Evolutionary conservation across 2,888 invertebrate species (phyloP), one percentile per base, ranked within the genome.

Genomic region (Lochmaea crataegi): DNA sequence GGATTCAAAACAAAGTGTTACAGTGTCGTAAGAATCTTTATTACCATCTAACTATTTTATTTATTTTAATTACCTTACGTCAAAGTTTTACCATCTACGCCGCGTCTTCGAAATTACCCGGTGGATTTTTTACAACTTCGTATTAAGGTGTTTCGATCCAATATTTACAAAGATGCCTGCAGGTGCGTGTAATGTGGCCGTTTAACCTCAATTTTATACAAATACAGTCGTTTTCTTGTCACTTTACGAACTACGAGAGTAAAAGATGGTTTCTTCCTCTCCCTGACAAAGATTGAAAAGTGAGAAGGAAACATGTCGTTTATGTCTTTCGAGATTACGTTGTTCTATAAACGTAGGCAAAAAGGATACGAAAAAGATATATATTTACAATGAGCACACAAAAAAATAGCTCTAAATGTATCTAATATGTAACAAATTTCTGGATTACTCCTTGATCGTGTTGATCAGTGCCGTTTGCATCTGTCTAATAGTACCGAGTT

Each of bases 151-250:
- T 61, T 63, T 60, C 60, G 48, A 68, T 71, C 65, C 60, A 60
- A 71, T 74, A 71, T 71, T 71, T 68, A 65, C 61, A 45, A 56
- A 64, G 65, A 63, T 16, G 71, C 71, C 26, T 48, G 64, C 83
- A 83, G 82, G 81, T 83, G 83, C 78, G 73, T 72, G 75, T 80
- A 82, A 84, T 82, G 81, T 78, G 76, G 70, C 76, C 71, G 72
- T 82, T 82, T 80, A 79, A 81, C 79, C 81, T 79, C 80, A 80
- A 81, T 83, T 83, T 83, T 83, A 83, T 82, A 82, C 83, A 83
- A 84, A 83, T 84, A 83, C 82, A 79, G 83, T 81, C 82, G 81
- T 83, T 82, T 83, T 83, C 70, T 72, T 74, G 73, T 57, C 76
- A 71, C 65, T 70, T 72, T 72, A 75, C 73, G 71, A 77, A 75